Evolutionary conservation across 2,888 invertebrate species (phyloP).

Genomic region (Drosophila peninsularis): DNA sequence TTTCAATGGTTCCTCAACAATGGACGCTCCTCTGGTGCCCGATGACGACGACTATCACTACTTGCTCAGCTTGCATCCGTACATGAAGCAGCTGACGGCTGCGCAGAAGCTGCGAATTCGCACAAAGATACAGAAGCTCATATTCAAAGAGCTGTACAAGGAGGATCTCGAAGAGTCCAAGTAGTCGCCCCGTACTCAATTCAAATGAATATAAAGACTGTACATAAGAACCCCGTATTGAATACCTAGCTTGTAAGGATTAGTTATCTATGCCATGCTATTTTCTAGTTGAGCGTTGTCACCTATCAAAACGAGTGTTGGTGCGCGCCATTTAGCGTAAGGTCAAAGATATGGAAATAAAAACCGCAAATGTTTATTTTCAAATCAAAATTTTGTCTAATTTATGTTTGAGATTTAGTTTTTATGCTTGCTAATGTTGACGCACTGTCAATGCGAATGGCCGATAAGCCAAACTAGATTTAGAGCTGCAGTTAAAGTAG

Average conservation of each 20-base stretch:
- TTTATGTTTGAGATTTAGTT: neutral
- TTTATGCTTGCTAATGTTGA: too few relatives aligned
- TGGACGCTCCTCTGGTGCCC: slow-evolving; percentile 81
- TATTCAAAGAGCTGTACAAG: slow-evolving; percentile 84
- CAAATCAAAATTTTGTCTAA: neutral
- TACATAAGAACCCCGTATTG: slow-evolving; percentile 53
- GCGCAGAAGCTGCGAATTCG: slow-evolving; percentile 84
- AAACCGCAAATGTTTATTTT: slow-evolving; percentile 21
- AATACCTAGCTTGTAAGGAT: slow-evolving; percentile 41
- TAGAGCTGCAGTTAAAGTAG: neutral
- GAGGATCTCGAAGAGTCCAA: slow-evolving; percentile 84
- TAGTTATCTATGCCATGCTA: slow-evolving; percentile 67
- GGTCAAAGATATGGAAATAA: slow-evolving; percentile 57
- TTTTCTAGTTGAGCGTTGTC: slow-evolving; percentile 71
- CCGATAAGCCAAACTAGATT: neutral
- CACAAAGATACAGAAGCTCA: slow-evolving; percentile 85
- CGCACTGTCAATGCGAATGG: too few relatives aligned
- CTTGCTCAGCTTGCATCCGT: slow-evolving; percentile 84
- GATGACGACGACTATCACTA: slow-evolving; percentile 85
- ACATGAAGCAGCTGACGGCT: slow-evolving; percentile 83
- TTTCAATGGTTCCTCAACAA: slow-evolving; percentile 84
- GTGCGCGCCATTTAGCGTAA: slow-evolving; percentile 65
- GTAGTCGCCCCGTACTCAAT: slow-evolving; percentile 51
- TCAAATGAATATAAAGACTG: slow-evolving; percentile 62
- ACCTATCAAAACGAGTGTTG: slow-evolving; percentile 36